Conservation (phyloP, 1,140 invertebrate genomes). For the Drosophila mojavensis region DNA sequence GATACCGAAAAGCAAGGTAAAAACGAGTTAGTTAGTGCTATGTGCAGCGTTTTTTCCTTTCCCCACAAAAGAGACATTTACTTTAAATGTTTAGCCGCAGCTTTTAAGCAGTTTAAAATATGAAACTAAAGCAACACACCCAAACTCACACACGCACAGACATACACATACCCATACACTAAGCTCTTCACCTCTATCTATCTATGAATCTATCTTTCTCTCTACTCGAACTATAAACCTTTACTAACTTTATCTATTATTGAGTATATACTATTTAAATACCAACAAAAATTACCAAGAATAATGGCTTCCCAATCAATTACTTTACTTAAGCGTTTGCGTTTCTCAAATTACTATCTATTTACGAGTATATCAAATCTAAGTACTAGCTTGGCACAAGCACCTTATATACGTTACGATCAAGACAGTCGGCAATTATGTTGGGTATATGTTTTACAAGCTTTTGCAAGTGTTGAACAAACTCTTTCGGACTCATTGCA, state of each 20-base stretch:
- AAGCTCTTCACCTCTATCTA: conserved; percentile 23
- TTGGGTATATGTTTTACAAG: conserved; percentile 9
- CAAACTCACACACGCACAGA: conserved; percentile 1
- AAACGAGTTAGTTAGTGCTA: conserved; percentile 79
- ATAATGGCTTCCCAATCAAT: conserved; percentile 74
- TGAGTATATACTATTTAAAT: conserved; percentile 54
- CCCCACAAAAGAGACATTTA: conserved; percentile 71
- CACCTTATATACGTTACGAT: conserved; percentile 49
- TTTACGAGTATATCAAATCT: conserved; percentile 47
- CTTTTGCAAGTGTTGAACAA: conserved; percentile 16
- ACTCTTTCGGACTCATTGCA: not conserved
- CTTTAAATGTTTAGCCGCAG: conserved; percentile 80
- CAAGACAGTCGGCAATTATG: conserved; percentile 18
- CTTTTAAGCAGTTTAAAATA: conserved; percentile 55
- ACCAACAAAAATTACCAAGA: conserved; percentile 3
- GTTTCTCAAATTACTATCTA: conserved; percentile 52
- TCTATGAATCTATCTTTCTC: conserved; percentile 31
- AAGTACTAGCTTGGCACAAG: conserved; percentile 61
- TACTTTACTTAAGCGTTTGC: conserved; percentile 70
- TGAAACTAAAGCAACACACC: conserved; percentile 13
- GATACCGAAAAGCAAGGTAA: conserved; percentile 48
- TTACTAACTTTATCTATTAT: conserved; percentile 62
- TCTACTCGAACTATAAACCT: conserved; percentile 59
- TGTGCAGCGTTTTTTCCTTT: conserved; percentile 59
- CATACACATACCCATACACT: conserved; percentile 29